phyloP scores from a whole-genome alignment of 1,140 invertebrate species.

The Elymnias hypermnestra region DNA sequence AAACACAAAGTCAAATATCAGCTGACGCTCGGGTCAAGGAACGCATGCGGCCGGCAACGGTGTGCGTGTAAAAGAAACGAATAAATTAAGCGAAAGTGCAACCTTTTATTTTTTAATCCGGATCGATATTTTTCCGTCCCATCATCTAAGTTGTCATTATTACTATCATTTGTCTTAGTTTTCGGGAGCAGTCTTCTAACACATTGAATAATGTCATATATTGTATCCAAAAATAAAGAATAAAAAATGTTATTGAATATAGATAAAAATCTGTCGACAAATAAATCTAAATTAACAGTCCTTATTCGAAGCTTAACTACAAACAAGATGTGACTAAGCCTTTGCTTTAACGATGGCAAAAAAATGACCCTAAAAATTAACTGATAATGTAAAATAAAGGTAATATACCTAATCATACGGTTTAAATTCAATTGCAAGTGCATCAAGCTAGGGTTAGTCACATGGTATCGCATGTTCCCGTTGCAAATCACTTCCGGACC shows the following conservation, averaged over 20 bases:
- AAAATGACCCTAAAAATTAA: conserved; percentile 14
- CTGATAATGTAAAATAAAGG: conserved; percentile 27
- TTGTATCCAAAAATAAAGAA: too few species aligned
- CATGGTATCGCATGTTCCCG: conserved; percentile 65
- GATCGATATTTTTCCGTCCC: too few species aligned
- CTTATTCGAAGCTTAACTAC: conserved; percentile 14
- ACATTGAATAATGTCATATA: too few species aligned
- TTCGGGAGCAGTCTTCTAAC: too few species aligned
- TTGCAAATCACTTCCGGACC: conserved; percentile 74
- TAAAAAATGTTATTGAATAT: not conserved
- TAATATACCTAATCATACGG: conserved; percentile 31
- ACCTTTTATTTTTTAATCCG: too few species aligned
- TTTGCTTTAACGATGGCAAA: conserved; percentile 49
- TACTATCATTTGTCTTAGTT: too few species aligned
- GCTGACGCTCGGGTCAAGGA: too few species aligned
- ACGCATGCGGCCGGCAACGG: too few species aligned
- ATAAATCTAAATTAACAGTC: conserved; percentile 11
- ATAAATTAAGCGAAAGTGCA: too few species aligned
- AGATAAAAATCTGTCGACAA: not conserved
- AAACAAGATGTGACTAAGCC: conserved; percentile 41
- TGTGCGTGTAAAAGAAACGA: too few species aligned
- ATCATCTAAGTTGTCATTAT: too few species aligned
- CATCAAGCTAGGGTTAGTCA: conserved; percentile 30
- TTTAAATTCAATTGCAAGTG: conserved; percentile 38
- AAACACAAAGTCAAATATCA: too few species aligned